Percentiles rank a stretch among this genome's conserved stretches.
phyloP scores from a whole-genome alignment of 2,888 invertebrate species.

The Macropis europaea region DNA sequence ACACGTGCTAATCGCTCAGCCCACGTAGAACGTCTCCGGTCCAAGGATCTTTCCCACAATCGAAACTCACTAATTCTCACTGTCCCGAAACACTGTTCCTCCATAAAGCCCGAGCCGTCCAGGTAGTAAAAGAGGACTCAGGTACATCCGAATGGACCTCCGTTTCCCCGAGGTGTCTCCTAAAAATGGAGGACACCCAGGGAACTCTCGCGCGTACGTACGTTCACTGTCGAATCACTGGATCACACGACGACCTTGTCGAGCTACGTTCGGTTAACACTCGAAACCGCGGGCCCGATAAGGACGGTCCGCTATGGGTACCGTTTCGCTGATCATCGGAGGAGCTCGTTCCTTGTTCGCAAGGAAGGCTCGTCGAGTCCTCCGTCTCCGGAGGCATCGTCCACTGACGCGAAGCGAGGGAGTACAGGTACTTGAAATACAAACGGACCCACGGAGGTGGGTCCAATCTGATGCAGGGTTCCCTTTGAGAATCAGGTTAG shows the following conservation, averaged over 20 bases:
- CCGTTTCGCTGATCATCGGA: conserved; percentile 13
- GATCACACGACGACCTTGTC: conserved; percentile 13
- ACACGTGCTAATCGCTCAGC: conserved; percentile 47
- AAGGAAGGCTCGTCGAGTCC: conserved; percentile 57
- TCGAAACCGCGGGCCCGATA: neutral
- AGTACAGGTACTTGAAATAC: conserved; percentile 78
- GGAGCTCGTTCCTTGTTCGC: conserved; percentile 47
- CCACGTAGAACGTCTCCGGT: conserved; percentile 9
- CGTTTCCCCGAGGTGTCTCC: no score
- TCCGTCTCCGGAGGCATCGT: conserved; percentile 68
- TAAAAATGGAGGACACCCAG: no score
- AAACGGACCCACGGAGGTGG: conserved; percentile 77
- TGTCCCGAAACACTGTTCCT: conserved; percentile 47
- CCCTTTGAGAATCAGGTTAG: conserved; percentile 80
- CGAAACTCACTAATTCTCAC: conserved; percentile 58
- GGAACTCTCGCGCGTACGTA: conserved; percentile 46
- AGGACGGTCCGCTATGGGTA: no score
- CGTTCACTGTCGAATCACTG: conserved; percentile 49
- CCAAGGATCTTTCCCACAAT: conserved; percentile 23
- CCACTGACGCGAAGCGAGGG: conserved; percentile 73
- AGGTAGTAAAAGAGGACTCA: conserved; percentile 38
- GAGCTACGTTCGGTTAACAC: conserved; percentile 18
- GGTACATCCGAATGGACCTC: neutral
- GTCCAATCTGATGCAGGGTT: conserved; percentile 77
- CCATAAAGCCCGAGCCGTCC: conserved; percentile 7